A percentile compares a stretch with the other conserved stretches of the same genome.
Conservation (phyloP, 2,888 invertebrate genomes). For the Lomographa bimaculata region DNA sequence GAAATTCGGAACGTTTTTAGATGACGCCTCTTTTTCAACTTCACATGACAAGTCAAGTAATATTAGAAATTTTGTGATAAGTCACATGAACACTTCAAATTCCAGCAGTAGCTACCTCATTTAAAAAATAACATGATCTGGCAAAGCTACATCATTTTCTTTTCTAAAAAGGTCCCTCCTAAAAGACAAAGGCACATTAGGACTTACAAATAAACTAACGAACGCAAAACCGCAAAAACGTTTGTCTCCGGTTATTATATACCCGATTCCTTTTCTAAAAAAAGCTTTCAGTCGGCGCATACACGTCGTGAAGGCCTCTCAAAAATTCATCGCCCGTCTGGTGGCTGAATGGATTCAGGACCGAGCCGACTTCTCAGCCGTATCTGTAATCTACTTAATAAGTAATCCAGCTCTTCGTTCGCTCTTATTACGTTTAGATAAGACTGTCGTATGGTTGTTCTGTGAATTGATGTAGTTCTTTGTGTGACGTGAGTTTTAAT, state of each 20-base stretch:
- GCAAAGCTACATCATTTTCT: no score
- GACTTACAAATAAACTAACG: slow-evolving; percentile 12
- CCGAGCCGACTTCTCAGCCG: slow-evolving; percentile 48
- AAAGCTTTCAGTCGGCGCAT: slow-evolving; percentile 65
- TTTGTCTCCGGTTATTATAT: slow-evolving; percentile 61
- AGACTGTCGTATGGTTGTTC: slow-evolving; percentile 36
- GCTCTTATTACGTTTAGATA: slow-evolving; percentile 41
- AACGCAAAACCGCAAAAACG: slow-evolving; percentile 20
- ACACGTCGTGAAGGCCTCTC: slow-evolving; percentile 74
- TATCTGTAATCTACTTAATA: slow-evolving; percentile 73
- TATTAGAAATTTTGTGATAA: no score
- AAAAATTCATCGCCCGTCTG: slow-evolving; percentile 83
- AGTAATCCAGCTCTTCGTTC: slow-evolving; percentile 56
- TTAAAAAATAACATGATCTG: no score
- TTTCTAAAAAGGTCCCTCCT: no score
- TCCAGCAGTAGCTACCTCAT: no score
- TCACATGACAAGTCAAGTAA: no score
- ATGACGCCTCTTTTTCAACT: no score
- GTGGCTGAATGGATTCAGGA: slow-evolving; percentile 64
- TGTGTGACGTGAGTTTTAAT: slow-evolving; percentile 1
- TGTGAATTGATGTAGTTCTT: slow-evolving; percentile 5
- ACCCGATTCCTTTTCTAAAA: slow-evolving; percentile 67
- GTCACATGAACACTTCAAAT: no score
- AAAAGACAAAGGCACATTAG: no score
- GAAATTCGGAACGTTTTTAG: no score